phyloP scores from a whole-genome alignment of 2,888 invertebrate genomes.

The Camptogramma bilineatum region DNA sequence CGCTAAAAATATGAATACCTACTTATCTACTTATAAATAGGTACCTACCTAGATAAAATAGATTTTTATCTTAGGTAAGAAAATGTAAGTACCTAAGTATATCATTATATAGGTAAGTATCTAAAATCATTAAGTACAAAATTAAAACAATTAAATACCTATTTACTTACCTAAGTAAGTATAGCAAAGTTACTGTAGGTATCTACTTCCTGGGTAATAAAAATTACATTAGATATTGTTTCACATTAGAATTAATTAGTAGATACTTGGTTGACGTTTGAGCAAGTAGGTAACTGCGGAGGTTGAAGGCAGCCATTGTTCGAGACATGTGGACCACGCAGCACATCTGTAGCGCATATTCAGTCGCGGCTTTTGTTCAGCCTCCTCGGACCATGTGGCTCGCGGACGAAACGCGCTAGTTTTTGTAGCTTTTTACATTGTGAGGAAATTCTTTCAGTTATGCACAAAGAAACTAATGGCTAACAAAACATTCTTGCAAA shows the following conservation, averaged over 20 bases:
- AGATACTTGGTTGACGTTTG: constrained; percentile 8
- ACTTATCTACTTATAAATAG: too few relatives aligned
- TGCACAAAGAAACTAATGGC: not conserved
- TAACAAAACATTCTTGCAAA: not conserved
- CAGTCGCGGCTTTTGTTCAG: constrained; percentile 74
- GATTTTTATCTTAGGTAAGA: too few relatives aligned
- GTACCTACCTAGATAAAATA: too few relatives aligned
- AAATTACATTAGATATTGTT: not conserved
- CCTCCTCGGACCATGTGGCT: constrained; percentile 69
- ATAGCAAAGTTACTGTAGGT: not conserved
- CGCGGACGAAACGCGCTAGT: constrained; percentile 64
- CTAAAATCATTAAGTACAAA: too few relatives aligned
- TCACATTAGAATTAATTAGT: constrained; percentile 4
- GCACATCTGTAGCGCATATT: constrained; percentile 82
- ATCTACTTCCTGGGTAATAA: not conserved
- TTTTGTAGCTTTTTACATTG: constrained; percentile 54
- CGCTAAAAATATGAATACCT: too few relatives aligned
- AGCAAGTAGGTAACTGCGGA: constrained; percentile 51
- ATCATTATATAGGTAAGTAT: too few relatives aligned
- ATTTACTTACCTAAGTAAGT: too few relatives aligned
- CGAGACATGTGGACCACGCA: constrained; percentile 64
- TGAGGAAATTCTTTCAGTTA: not conserved
- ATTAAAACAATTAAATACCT: too few relatives aligned
- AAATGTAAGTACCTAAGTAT: too few relatives aligned
- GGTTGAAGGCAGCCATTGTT: constrained; percentile 65